Conservation (phyloP, 2,113 vertebrate species). For the Propithecus coquereli region DNA sequence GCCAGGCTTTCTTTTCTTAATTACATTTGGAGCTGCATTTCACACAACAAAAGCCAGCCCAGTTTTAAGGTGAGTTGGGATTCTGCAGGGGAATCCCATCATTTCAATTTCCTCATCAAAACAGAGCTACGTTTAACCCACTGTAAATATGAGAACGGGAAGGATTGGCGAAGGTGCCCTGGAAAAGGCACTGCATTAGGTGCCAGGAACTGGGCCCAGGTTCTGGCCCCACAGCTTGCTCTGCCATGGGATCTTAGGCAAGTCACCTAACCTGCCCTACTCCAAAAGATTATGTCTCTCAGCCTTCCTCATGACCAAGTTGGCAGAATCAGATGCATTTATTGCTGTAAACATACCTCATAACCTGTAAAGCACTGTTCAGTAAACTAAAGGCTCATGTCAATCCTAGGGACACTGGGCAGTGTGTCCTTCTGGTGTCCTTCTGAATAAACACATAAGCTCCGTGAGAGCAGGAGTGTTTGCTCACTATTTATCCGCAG, state of each 20-base stretch:
- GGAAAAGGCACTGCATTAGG: background rate
- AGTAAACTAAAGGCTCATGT: background rate
- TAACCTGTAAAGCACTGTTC: background rate
- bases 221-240: background rate
- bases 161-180: fast-evolving
- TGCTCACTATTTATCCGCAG: background rate
- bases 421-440: background rate
- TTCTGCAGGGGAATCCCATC: background rate
- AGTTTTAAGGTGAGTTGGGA: background rate
- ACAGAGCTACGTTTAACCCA: background rate
- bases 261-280: background rate
- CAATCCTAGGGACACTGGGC: background rate
- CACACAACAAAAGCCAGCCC: slow-evolving; percentile 29
- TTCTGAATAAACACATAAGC: background rate
- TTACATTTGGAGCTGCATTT: background rate
- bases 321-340: background rate
- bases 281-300: background rate
- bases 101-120: background rate
- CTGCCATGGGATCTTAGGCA: background rate
- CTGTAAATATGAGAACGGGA: background rate
- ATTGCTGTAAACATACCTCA: background rate
- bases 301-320: background rate
- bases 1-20: slow-evolving; percentile 38
- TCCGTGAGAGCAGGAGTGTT: background rate
- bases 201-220: fast-evolving